Percentiles rank a stretch among this genome's conserved stretches.
These are phyloP conservation scores for Perithous albicinctus DNA, from an alignment of 2,888 invertebrate species.

Conservation along the genomic window DNA sequence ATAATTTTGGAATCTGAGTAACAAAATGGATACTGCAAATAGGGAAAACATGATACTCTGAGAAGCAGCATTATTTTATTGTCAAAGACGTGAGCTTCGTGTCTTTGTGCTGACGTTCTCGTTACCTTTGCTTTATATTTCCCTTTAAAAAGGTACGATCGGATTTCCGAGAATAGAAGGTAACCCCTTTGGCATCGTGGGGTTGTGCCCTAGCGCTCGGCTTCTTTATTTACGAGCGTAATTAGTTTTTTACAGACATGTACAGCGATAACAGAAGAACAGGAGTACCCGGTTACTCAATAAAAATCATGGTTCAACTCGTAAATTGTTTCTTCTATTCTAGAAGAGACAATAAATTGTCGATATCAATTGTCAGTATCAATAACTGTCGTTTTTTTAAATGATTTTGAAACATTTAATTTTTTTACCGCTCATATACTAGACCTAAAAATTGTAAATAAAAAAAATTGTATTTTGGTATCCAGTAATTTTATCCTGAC, in stretches of 20 bases:
- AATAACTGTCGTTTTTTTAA: no score
- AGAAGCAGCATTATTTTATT: not conserved
- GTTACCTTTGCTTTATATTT: conserved; percentile 10
- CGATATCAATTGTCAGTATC: no score
- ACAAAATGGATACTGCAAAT: no score
- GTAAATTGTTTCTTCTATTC: not conserved
- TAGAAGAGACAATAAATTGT: not conserved
- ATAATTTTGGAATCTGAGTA: no score
- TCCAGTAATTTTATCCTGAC: no score
- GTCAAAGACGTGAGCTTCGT: not conserved
- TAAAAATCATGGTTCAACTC: not conserved
- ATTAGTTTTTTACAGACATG: not conserved
- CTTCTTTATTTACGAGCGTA: conserved; percentile 24
- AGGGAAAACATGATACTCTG: not conserved
- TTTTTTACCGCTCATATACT: no score
- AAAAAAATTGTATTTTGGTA: no score
- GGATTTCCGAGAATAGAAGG: not conserved
- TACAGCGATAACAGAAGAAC: conserved; percentile 2
- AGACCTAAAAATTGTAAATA: no score
- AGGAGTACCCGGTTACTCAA: not conserved
- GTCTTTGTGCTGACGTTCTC: not conserved
- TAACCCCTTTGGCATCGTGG: not conserved
- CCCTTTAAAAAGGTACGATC: not conserved
- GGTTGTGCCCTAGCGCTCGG: not conserved
- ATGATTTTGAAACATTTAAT: no score